Conservation (phyloP, 2,888 invertebrate species). For the Amiota minor region DNA sequence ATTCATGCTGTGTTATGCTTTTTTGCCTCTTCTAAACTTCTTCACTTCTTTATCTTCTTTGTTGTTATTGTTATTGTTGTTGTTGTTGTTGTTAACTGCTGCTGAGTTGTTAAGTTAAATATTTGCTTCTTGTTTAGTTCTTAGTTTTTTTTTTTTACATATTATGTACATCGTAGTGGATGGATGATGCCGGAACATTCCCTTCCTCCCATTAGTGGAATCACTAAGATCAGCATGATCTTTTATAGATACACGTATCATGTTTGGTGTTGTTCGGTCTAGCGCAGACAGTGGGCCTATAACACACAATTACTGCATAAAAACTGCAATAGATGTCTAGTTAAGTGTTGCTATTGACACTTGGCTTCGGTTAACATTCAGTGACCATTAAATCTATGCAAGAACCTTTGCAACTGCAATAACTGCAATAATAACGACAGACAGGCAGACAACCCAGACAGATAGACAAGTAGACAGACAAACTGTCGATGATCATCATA, state of each 20-base stretch:
- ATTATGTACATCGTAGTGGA: no score
- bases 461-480: no score
- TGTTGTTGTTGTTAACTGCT: slow-evolving; percentile 30
- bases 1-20: neutral
- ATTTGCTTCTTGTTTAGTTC: slow-evolving; percentile 50
- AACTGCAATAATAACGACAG: no score
- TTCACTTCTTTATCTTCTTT: neutral
- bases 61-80: slow-evolving; percentile 1
- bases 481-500: neutral
- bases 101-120: slow-evolving; percentile 64
- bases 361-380: neutral
- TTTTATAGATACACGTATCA: slow-evolving; percentile 28
- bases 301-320: neutral
- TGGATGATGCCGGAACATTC: neutral
- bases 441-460: neutral
- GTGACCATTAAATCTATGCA: slow-evolving; percentile 9
- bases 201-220: neutral
- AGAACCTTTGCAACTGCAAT: neutral
- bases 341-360: slow-evolving; percentile 20
- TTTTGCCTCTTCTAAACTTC: no score
- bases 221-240: slow-evolving; percentile 17
- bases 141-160: no score
- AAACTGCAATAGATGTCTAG: neutral
- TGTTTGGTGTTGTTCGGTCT: slow-evolving; percentile 12
- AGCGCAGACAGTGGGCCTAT: slow-evolving; percentile 20